Conservation (phyloP, 2,888 invertebrate genomes). For the Synergus itoensis region DNA sequence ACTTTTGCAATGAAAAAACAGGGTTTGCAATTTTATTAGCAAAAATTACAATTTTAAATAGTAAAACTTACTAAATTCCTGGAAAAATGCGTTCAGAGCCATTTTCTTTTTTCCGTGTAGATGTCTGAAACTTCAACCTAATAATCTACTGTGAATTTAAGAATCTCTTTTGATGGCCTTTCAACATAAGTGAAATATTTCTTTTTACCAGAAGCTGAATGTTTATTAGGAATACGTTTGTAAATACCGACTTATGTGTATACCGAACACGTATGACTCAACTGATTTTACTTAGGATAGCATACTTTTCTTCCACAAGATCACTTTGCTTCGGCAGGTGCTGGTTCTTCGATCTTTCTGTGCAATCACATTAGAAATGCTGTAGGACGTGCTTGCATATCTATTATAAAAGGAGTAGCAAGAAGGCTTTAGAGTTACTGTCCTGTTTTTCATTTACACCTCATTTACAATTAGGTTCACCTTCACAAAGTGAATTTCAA, state of each 20-base stretch:
- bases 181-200: background rate
- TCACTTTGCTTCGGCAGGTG: background rate
- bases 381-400: background rate
- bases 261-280: background rate
- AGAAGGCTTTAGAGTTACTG: background rate
- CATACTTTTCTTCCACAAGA: constrained; percentile 5
- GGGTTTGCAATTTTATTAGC: too few species aligned
- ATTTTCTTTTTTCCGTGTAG: too few species aligned
- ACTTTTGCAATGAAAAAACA: too few species aligned
- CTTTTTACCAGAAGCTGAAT: background rate
- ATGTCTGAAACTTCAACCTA: too few species aligned
- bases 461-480: constrained; percentile 1
- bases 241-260: background rate
- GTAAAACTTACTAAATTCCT: too few species aligned
- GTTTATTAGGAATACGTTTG: background rate
- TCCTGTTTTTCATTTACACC: background rate
- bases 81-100: too few species aligned
- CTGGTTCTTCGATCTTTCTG: background rate
- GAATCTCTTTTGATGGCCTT: background rate
- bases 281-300: constrained; percentile 19
- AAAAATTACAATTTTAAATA: too few species aligned
- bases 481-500: background rate
- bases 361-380: constrained; percentile 10
- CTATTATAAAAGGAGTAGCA: background rate
- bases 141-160: background rate